These are phyloP conservation scores for Chrysomela aeneicollis DNA, from an alignment of 2,888 invertebrate species.

Conservation along the genomic window DNA sequence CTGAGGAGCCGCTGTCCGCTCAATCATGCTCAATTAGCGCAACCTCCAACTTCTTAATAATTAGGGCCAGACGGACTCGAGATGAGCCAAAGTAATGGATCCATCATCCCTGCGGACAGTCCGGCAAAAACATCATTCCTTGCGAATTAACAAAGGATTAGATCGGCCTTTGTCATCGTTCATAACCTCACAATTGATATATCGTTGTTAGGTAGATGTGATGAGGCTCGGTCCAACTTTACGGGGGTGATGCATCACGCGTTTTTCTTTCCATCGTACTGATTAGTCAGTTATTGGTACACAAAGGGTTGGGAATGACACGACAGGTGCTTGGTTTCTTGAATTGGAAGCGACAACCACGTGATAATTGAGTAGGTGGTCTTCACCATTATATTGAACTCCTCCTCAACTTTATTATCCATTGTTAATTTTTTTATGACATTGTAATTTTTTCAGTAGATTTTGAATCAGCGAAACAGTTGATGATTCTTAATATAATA, in stretches of 20 bases:
- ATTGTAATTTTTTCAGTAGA: too few relatives aligned
- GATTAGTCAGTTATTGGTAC: too few relatives aligned
- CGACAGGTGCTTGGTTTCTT: too few relatives aligned
- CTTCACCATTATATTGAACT: too few relatives aligned
- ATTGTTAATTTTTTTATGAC: too few relatives aligned
- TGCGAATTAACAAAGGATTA: conserved; percentile 48
- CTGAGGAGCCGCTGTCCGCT: conserved; percentile 48
- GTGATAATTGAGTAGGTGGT: too few relatives aligned
- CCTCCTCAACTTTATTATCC: too few relatives aligned
- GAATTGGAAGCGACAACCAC: too few relatives aligned
- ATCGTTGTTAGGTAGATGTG: conserved; percentile 34
- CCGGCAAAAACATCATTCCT: conserved; percentile 53
- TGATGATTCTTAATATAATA: too few relatives aligned
- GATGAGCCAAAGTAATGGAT: conserved; percentile 64
- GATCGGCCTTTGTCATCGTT: conserved; percentile 51
- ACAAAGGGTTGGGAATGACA: too few relatives aligned
- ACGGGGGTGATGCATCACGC: neutral
- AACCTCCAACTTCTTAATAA: conserved; percentile 59
- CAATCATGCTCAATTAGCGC: conserved; percentile 61
- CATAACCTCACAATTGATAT: conserved; percentile 51
- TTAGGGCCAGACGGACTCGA: conserved; percentile 54
- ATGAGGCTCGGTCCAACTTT: neutral
- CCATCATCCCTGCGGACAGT: conserved; percentile 62
- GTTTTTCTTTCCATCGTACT: too few relatives aligned
- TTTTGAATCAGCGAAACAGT: too few relatives aligned